Percentiles rank a stretch among this genome's conserved stretches.
Evolutionary conservation across 2,113 vertebrate genomes (phyloP).

Genomic region (Larimichthys polyactis): DNA sequence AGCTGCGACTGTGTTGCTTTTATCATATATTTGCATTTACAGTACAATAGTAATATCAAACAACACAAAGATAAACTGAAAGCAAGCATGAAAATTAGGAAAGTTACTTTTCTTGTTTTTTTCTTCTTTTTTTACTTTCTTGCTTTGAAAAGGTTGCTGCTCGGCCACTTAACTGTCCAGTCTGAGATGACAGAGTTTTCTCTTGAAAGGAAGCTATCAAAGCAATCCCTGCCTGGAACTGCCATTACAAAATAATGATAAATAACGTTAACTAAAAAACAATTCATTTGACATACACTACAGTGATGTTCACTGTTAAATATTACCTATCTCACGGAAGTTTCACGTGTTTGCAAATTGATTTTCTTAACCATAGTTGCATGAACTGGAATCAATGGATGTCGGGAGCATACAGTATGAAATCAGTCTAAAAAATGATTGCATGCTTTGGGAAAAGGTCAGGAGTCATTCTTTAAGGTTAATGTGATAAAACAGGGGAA

Average conservation of each 20-base stretch:
- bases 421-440: constrained; percentile 7
- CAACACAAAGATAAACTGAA: not conserved
- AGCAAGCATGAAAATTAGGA: not conserved
- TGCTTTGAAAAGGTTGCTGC: not conserved
- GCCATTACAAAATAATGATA: constrained; percentile 4
- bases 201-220: not conserved
- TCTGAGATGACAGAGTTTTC: not conserved
- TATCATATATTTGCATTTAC: not conserved
- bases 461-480: not conserved
- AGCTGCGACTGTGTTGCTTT: not conserved
- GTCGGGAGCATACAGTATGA: constrained; percentile 11
- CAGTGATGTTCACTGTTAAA: not conserved
- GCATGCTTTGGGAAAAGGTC: constrained; percentile 11
- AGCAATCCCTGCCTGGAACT: not conserved
- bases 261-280: not conserved
- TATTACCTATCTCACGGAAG: not conserved
- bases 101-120: not conserved
- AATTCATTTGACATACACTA: not conserved
- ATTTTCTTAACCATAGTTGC: constrained; percentile 16
- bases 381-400: constrained; percentile 13
- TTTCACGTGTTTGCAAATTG: constrained; percentile 6
- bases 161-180: not conserved
- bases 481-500: constrained; percentile 1
- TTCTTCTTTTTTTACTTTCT: not conserved
- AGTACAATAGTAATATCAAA: not conserved